Evolutionary conservation across 92 coral and sea anemone genomes (phyloP), one percentile per base, ranked within the genome.

Genomic region (Virgularia gustaviana): DNA sequence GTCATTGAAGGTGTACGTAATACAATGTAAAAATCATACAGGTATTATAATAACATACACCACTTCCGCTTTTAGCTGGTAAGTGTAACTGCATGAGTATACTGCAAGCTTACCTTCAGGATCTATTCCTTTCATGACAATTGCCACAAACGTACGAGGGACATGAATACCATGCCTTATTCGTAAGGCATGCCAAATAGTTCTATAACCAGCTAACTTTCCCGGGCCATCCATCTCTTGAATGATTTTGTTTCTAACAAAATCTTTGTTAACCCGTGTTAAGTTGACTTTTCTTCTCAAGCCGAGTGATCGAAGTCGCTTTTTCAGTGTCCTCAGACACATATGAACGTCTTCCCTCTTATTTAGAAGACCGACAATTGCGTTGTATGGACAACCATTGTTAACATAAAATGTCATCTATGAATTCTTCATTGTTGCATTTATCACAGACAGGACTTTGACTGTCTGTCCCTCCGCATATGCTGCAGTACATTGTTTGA

Each of bases 221-320:
- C 85, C 85, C 18, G 85, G 81, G 29, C 85, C 81, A 38, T 47
- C 42, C 70, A 75, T 74, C 59, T 63, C 55, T 22, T 56, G 16
- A 55, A 41, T 34, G 44, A 81, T 65, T 30, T 32, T 36, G 29
- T 9, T 36, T 57, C 64, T 65, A 32, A 81, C 33, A 9, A 29
- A 5, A 12, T 70, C 63, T 33, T 65, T 71, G 44, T 74, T 71
- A 9, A 51, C 16, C 25, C 38, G 47, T 56, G 4, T 6, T 6
- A 3, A 2, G 53, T 81, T 75, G 4, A 70, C 79, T 43, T 73
- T 65, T 32, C 68, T 75, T 49, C 68, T 44, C 52, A 80, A 73
- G 20, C 80, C 80, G 22, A 81, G 61, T 54, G 51, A 64, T 66
- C 62, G 66, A 43, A 81, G 81, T 36, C 70, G 66, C 66, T 79